A percentile compares a stretch with the other conserved stretches of the same genome.
These are phyloP conservation scores for Argyrosomus japonicus DNA, from an alignment of 2,113 vertebrate species.

Conservation along the genomic window DNA sequence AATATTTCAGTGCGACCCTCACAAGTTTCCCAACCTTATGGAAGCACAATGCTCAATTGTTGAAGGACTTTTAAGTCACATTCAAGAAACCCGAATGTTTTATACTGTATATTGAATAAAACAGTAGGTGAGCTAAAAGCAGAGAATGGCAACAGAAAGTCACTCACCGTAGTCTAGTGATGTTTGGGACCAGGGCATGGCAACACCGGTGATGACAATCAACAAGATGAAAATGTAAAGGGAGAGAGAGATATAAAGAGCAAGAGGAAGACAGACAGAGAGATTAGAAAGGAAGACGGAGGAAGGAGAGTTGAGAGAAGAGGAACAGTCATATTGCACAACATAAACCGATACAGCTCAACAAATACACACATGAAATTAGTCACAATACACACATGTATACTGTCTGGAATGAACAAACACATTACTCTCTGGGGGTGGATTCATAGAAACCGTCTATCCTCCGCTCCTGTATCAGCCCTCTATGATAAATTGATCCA, in stretches of 20 bases:
- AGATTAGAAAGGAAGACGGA: background rate
- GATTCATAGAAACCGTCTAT: background rate
- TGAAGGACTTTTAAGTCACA: background rate
- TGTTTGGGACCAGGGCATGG: slow-evolving; percentile 63
- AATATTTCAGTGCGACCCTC: background rate
- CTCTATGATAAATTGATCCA: slow-evolving; percentile 20
- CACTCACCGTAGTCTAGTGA: slow-evolving; percentile 84
- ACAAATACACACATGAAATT: slow-evolving; percentile 36
- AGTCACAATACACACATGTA: slow-evolving; percentile 12
- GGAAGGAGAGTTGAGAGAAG: slow-evolving; percentile 40
- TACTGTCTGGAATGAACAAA: slow-evolving; percentile 11
- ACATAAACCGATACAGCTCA: slow-evolving; percentile 38
- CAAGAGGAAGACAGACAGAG: slow-evolving; percentile 4
- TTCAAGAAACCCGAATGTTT: background rate
- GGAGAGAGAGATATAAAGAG: slow-evolving; percentile 24
- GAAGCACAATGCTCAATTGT: background rate
- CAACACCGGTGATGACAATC: slow-evolving; percentile 72
- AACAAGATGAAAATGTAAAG: slow-evolving; percentile 56
- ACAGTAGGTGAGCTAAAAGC: background rate
- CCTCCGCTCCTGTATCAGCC: background rate
- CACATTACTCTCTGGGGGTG: too few relatives aligned
- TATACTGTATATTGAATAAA: background rate
- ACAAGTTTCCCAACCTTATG: background rate
- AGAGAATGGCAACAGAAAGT: slow-evolving; percentile 30
- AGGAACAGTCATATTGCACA: slow-evolving; percentile 62